Conservation (phyloP, 2,888 invertebrate genomes). For the Eupithecia dodoneata region DNA sequence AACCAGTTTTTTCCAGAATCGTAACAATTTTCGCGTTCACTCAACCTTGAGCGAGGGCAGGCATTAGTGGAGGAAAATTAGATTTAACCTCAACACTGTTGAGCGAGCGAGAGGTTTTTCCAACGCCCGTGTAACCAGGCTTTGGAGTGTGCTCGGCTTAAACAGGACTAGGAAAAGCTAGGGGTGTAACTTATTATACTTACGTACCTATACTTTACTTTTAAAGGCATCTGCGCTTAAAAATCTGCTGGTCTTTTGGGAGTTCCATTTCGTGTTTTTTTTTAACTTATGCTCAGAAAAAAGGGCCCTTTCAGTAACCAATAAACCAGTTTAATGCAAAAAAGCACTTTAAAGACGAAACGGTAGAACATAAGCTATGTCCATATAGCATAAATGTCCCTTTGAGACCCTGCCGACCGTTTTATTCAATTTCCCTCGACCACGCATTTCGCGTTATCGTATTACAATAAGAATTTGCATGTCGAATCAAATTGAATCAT, state of each 20-base stretch:
- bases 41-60: constrained; percentile 68
- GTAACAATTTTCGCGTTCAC: constrained; percentile 76
- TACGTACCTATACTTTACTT: neutral
- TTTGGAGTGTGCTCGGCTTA: constrained; percentile 7
- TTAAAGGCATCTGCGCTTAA: neutral
- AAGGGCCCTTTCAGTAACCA: neutral
- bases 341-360: neutral
- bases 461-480: constrained; percentile 2
- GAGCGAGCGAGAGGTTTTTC: constrained; percentile 54
- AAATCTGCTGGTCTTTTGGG: neutral
- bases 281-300: neutral
- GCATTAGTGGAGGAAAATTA: constrained; percentile 79
- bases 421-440: constrained; percentile 60
- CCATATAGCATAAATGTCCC: constrained; percentile 57
- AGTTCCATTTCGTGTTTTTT: neutral
- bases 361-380: constrained; percentile 7
- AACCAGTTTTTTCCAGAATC: constrained; percentile 13
- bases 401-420: constrained; percentile 60
- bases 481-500: neutral
- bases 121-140: constrained; percentile 42
- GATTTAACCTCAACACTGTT: constrained; percentile 76
- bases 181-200: neutral
- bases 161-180: constrained; percentile 1
- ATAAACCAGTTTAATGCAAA: neutral
- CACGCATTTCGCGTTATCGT: constrained; percentile 26